A percentile compares a stretch with the other conserved stretches of the same genome.
These are phyloP conservation scores for Cyrtonyx montezumae DNA, from an alignment of 2,113 vertebrate species.

Conservation along the genomic window DNA sequence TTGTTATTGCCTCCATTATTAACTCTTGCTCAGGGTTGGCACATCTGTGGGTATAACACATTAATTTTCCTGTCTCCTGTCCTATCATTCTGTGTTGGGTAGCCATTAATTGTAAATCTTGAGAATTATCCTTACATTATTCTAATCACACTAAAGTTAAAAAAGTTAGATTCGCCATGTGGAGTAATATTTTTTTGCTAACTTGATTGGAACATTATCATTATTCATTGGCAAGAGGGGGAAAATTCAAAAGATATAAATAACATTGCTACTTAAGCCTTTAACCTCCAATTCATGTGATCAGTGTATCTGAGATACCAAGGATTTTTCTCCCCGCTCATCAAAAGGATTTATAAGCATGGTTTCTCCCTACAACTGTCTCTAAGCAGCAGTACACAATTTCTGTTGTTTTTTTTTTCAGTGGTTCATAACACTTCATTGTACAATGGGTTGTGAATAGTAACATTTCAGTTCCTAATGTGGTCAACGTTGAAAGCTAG, in stretches of 20 bases:
- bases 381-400: neutral
- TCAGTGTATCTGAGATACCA: neutral
- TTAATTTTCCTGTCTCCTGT: neutral
- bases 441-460: neutral
- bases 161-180: neutral
- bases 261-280: neutral
- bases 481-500: neutral
- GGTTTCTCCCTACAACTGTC: neutral
- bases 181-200: neutral
- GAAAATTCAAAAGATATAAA: neutral
- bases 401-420: neutral
- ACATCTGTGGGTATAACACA: neutral
- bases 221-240: neutral
- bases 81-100: neutral
- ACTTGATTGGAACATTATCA: accelerated
- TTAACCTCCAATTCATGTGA: neutral
- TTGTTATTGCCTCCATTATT: neutral
- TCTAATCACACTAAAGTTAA: neutral
- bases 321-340: neutral
- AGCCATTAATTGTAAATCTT: neutral
- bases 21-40: neutral
- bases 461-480: neutral
- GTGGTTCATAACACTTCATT: neutral
- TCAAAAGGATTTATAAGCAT: neutral
- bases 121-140: neutral